Base-by-base conservation (phyloP, 2,888 invertebrate species). In the Limnephilus lunatus region DNA sequence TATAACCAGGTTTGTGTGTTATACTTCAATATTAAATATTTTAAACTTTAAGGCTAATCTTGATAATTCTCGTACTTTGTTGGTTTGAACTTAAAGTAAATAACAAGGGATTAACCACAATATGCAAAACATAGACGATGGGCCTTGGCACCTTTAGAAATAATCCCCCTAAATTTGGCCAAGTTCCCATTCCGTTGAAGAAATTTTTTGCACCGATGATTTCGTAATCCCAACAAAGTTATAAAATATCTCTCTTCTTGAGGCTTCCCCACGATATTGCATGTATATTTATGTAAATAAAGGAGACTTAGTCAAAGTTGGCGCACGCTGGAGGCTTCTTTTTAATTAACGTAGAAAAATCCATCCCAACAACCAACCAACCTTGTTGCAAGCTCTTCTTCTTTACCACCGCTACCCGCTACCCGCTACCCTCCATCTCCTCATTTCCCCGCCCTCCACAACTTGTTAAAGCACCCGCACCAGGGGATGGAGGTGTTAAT, bases 281-380 rank as follows among this genome's bases (percentile, higher is more conserved):
- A 93, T 91, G 89, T 90, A 92, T 92, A 93, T 93, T 93, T 93
- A 93, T 93, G 93, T 86, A 92, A 93, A 93, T 93, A 91, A 68
- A 90, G 91, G 35, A 89, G 92, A 91, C 93, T 92, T 91, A 92
- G 92, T 87, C 80, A 91, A 92, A 92, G 91, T 89, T 92, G 68
- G 80, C 80, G 92, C 91, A 85, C 89, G 91, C 92, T 91, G 86
- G 81, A 91, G 92, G 93, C 92, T 93, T 93, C 93, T 93, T 93
- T 93, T 93, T 93, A 93, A 93, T 93, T 93, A 93, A 93, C 92
- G 91, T 39, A 92, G 88, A 92, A 92, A 93, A 93, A 93, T 92
- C 92, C 92, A 91, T 92, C 44, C 25, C 44, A 30, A 86, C 44
- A 86, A 44, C 86, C 85, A 53, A 39, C 32, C 86, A n/a, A 86